phyloP scores from a whole-genome alignment of 2,113 vertebrate genomes.

The Spea bombifrons region DNA sequence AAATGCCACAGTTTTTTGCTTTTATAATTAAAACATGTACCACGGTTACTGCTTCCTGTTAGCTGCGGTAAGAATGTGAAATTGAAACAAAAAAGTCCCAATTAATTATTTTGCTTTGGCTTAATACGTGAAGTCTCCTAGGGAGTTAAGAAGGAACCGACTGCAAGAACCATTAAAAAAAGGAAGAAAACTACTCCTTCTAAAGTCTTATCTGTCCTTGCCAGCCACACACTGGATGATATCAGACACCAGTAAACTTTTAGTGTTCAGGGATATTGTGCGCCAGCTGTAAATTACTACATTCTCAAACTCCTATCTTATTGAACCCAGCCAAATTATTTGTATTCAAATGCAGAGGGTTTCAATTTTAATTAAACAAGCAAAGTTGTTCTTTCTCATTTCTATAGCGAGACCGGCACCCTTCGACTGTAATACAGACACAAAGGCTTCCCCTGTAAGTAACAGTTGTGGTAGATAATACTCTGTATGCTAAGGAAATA shows the following conservation, averaged over 20 bases:
- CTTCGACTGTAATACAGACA: conserved; percentile 36
- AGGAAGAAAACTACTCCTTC: conserved; percentile 54
- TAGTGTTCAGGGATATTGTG: conserved; percentile 45
- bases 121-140: conserved; percentile 29
- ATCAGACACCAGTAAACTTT: conserved; percentile 55
- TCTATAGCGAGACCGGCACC: conserved; percentile 30
- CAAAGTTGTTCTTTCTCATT: conserved; percentile 27
- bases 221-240: conserved; percentile 56
- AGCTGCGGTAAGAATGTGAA: not conserved
- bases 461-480: conserved; percentile 16
- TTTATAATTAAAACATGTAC: too few species aligned
- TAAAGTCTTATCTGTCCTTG: conserved; percentile 62
- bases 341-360: conserved; percentile 45
- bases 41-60: not conserved
- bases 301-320: conserved; percentile 41
- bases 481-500: conserved; percentile 15
- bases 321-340: conserved; percentile 42
- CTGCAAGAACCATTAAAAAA: conserved; percentile 52
- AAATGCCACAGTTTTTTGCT: too few species aligned
- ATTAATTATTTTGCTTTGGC: conserved; percentile 38
- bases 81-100: conserved; percentile 23
- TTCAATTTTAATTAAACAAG: conserved; percentile 48
- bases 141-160: conserved; percentile 34
- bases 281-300: conserved; percentile 51
- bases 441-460: conserved; percentile 24